A percentile compares a stretch with the other conserved stretches of the same genome.
phyloP scores from a whole-genome alignment of 2,797 vertebrate genomes.

The Thripadectes ignobilis region DNA sequence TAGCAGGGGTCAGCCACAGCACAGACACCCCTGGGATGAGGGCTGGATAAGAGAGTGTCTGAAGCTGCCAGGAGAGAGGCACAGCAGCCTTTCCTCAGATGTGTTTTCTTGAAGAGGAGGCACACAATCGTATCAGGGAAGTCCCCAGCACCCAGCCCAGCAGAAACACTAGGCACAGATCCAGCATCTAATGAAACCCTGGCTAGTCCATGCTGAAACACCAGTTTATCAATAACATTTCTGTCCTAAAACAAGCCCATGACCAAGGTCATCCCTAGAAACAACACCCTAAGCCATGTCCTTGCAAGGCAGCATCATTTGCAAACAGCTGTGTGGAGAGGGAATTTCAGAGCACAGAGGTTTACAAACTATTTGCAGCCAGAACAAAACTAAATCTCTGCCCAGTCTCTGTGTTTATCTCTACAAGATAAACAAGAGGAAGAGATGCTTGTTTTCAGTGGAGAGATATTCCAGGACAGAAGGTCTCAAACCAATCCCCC shows the following conservation, averaged over 20 bases:
- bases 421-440: neutral
- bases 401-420: neutral
- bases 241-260: neutral
- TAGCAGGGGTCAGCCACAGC: neutral
- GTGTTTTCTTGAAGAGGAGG: neutral
- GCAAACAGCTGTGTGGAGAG: neutral
- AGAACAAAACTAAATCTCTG: neutral
- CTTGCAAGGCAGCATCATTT: neutral
- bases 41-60: neutral
- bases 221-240: neutral
- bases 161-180: neutral
- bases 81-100: neutral
- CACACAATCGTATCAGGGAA: neutral
- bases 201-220: neutral
- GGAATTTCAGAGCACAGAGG: neutral
- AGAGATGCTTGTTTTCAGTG: neutral
- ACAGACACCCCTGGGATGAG: neutral
- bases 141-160: neutral
- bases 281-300: neutral
- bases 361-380: neutral
- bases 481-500: neutral
- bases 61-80: neutral
- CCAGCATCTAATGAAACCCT: neutral
- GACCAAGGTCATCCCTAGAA: constrained; percentile 21
- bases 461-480: neutral